Evolutionary conservation across 2,888 invertebrate species (phyloP), one percentile per base, ranked within the genome.

Genomic region (Orthosia incerta): DNA sequence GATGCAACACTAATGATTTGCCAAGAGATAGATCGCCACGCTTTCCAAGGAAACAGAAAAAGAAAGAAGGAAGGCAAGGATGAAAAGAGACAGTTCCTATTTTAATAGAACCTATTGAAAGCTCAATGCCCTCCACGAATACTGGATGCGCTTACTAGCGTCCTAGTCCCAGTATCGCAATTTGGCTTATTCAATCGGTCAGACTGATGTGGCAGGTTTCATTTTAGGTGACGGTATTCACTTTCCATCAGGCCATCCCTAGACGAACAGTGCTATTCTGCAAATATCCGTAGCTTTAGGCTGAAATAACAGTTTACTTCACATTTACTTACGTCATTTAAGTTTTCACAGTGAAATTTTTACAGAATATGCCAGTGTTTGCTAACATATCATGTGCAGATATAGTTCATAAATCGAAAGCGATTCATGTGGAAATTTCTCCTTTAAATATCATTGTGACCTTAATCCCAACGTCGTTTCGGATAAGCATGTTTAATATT

Each of bases 361-460:
- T 7, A 31, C 31, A 31, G 31, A 31, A 31, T 31, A 31, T 31
- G 31, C 31, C 7, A 31, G 7, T 31, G n/a, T 56, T 39, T 18
- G 1, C 15, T 18, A 20, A 31, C 18, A 16, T 26, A 57, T 1
- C 16, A 31, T 45, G 7, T 4, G 18, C n/a, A 64, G 20, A 48
- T 26, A 57, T 13, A 39, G 13, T 11, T 57, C 7, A 31, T 31
- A 13, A 46, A 20, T 50, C 9, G 48, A 13, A 76, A 57, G 26
- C 20, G 4, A 46, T 66, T 46, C 23, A 2, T 68, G 39, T 48
- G 23, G 48, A 69, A 61, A 57, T 5, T 63, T 80, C 72, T 50
- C 65, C 65, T 76, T 61, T 80, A 51, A 12, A 66, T 81, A 80
- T 65, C 81, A 80, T 81, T 77, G 66, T 39, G 48, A 48, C 16